These are phyloP conservation scores for Gymnarchus niloticus DNA, from an alignment of 2,113 vertebrate species.

Conservation along the genomic window DNA sequence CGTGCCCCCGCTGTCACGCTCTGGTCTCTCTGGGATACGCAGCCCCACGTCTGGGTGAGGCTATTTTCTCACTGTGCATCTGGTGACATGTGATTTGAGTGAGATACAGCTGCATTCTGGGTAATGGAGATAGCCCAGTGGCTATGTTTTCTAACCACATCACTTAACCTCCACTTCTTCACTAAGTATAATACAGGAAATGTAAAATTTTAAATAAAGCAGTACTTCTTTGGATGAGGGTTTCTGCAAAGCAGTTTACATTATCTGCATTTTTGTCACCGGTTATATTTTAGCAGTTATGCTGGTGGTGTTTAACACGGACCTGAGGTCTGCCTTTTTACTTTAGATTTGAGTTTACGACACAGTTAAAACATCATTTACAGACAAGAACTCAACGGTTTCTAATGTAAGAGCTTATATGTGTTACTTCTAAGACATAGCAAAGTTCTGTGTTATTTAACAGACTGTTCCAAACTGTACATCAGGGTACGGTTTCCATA, in stretches of 20 bases:
- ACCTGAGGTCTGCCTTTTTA: not conserved
- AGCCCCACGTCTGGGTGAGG: not conserved
- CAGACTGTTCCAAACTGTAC: not conserved
- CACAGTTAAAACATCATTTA: too few species aligned
- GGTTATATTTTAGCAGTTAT: not conserved
- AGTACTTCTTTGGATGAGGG: not conserved
- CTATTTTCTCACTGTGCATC: not conserved
- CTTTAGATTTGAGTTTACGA: not conserved
- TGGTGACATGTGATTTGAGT: not conserved
- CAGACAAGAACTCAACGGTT: too few species aligned
- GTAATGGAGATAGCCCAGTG: not conserved
- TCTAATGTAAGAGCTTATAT: too few species aligned
- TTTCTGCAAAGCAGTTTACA: not conserved
- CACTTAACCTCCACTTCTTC: not conserved
- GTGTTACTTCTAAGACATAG: too few species aligned
- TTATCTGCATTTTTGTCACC: not conserved
- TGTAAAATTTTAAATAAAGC: not conserved
- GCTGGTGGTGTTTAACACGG: not conserved
- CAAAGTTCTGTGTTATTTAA: not conserved
- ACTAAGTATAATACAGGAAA: not conserved
- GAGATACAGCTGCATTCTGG: not conserved
- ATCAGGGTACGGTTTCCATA: not conserved
- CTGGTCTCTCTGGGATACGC: not conserved
- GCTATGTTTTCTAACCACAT: not conserved
- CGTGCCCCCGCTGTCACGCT: not conserved